These are phyloP conservation scores for Melinaea marsaeus DNA, from an alignment of 2,888 invertebrate species.

Conservation along the genomic window DNA sequence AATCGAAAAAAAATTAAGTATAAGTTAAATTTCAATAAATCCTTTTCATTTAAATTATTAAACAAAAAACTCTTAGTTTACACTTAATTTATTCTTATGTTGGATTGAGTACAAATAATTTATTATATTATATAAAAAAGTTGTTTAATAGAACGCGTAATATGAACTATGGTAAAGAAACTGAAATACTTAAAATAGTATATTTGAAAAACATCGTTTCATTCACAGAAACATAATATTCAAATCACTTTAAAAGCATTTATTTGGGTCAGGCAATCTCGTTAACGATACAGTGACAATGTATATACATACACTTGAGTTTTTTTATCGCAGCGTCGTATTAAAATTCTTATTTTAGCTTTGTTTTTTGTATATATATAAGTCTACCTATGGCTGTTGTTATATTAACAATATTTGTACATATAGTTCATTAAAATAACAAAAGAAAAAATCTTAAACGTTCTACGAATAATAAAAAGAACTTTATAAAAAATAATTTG, in stretches of 20 bases:
- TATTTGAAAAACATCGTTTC: conserved; percentile 20
- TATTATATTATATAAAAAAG: too few species aligned
- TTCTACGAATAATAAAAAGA: too few species aligned
- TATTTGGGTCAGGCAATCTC: conserved; percentile 35
- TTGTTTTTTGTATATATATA: not conserved
- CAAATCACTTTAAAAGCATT: conserved; percentile 34
- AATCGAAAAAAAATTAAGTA: too few species aligned
- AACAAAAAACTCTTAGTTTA: too few species aligned
- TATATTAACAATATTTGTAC: not conserved
- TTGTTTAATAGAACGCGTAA: too few species aligned
- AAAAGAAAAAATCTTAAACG: too few species aligned
- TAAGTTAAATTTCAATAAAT: too few species aligned
- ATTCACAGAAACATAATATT: conserved; percentile 27
- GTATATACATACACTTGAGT: conserved; percentile 13
- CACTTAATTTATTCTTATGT: too few species aligned
- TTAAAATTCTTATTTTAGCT: not conserved
- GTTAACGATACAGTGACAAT: conserved; percentile 31
- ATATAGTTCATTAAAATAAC: too few species aligned
- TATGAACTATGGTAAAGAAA: not conserved
- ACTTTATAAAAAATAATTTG: too few species aligned
- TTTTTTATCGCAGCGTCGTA: not conserved
- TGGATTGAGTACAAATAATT: too few species aligned
- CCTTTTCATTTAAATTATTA: too few species aligned
- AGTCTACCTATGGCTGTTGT: not conserved
- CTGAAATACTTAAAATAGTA: conserved; percentile 3